Conservation (phyloP, 2,888 invertebrate species). For the Argyresthia goedartella region DNA sequence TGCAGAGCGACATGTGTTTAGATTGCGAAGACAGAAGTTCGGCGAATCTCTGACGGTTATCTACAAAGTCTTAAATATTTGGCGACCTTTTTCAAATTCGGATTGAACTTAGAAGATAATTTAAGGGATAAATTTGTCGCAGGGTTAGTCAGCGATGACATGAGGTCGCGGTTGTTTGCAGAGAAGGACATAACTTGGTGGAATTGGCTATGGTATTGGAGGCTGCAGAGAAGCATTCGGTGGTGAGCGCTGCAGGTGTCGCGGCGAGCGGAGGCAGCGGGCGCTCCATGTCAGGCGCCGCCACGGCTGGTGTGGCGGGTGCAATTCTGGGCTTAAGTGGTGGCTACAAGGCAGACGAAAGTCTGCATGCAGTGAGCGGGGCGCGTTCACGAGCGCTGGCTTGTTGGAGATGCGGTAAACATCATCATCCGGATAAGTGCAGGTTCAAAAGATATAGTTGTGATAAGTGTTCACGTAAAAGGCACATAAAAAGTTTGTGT, state of each 20-base stretch:
- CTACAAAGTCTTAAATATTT: conserved; percentile 23
- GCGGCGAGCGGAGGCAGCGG: not conserved
- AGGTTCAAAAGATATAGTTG: not conserved
- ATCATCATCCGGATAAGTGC: not conserved
- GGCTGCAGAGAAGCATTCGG: not conserved
- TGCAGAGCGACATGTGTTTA: conserved; percentile 6
- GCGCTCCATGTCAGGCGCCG: not conserved
- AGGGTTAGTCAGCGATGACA: not conserved
- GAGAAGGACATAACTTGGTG: not conserved
- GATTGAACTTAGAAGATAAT: not conserved
- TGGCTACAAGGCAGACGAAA: not conserved
- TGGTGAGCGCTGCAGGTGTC: not conserved
- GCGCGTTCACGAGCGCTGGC: not conserved
- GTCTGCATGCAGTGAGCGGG: not conserved
- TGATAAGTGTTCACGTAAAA: not conserved
- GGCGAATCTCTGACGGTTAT: conserved; percentile 6
- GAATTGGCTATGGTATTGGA: not conserved
- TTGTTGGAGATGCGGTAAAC: not conserved
- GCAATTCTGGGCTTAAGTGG: not conserved
- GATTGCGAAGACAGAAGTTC: conserved; percentile 3
- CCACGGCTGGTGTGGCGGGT: not conserved
- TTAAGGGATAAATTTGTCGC: not conserved
- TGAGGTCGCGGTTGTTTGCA: not conserved
- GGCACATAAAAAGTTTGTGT: not conserved
- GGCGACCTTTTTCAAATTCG: not conserved